Evolutionary conservation across 2,888 invertebrate species (phyloP).

Genomic region (Ceraclea dissimilis): DNA sequence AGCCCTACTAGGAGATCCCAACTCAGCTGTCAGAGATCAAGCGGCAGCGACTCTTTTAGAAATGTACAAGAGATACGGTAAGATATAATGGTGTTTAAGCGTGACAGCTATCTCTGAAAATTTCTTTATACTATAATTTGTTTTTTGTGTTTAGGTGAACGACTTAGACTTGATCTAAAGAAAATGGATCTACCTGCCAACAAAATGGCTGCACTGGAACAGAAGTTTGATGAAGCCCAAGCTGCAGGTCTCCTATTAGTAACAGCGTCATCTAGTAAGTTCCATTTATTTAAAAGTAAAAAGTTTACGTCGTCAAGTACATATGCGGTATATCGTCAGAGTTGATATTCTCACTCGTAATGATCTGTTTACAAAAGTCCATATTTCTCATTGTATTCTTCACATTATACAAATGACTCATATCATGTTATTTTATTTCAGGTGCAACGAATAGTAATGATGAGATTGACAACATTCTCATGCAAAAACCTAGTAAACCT

Average conservation of each 20-base stretch:
- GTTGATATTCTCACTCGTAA: too few relatives aligned
- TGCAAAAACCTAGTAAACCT: conserved; percentile 22
- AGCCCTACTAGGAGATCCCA: conserved; percentile 79
- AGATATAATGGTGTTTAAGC: conserved; percentile 35
- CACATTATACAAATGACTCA: too few relatives aligned
- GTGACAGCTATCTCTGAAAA: conserved; percentile 38
- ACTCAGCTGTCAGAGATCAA: conserved; percentile 77
- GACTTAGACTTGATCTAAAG: conserved; percentile 72
- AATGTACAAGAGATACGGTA: conserved; percentile 85
- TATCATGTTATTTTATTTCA: conserved; percentile 9
- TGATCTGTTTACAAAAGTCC: too few relatives aligned
- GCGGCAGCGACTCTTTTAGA: conserved; percentile 80
- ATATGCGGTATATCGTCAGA: neutral
- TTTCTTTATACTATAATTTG: neutral
- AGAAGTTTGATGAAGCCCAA: conserved; percentile 81
- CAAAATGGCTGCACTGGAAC: conserved; percentile 62
- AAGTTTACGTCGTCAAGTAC: neutral
- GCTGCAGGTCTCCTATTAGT: conserved; percentile 72
- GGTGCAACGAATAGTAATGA: conserved; percentile 23
- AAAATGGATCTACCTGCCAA: conserved; percentile 71
- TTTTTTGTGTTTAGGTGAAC: conserved; percentile 52
- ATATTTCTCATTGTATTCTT: too few relatives aligned
- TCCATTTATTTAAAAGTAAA: conserved; percentile 6
- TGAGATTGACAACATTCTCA: conserved; percentile 23
- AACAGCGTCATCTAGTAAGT: conserved; percentile 44